phyloP scores from a whole-genome alignment of 2,888 invertebrate species.

The Cantharis rustica region DNA sequence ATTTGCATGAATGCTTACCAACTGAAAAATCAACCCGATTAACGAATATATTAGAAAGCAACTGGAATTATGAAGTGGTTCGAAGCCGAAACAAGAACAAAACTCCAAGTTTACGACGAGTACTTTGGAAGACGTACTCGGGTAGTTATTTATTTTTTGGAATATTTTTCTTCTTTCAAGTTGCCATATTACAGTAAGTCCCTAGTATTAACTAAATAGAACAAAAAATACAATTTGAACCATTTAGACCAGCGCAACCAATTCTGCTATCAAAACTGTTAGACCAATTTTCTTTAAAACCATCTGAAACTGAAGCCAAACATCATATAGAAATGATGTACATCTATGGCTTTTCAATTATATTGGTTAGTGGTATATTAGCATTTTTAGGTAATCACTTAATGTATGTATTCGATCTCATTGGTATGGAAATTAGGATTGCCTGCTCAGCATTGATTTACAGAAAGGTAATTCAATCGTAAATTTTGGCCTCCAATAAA shows the following conservation, averaged over 20 bases:
- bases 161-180: background rate
- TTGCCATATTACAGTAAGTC: background rate
- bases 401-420: background rate
- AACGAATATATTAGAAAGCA: conserved; percentile 65
- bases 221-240: background rate
- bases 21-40: conserved; percentile 69
- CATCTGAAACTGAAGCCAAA: background rate
- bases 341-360: background rate
- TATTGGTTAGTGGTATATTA: background rate
- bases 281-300: background rate
- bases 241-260: background rate
- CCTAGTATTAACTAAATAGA: background rate
- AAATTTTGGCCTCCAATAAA: background rate
- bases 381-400: background rate
- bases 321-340: background rate
- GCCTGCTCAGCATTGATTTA: conserved; percentile 84
- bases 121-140: conserved; percentile 66
- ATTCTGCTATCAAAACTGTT: background rate
- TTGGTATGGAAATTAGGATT: conserved; percentile 80
- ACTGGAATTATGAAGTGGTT: conserved; percentile 66
- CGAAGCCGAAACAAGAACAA: conserved; percentile 48
- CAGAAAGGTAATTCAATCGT: conserved; percentile 69
- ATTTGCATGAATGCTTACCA: conserved; percentile 68
- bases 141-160: conserved; percentile 26
- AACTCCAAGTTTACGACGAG: conserved; percentile 65